phyloP scores from a whole-genome alignment of 2,113 vertebrate genomes.

The Chamaetylas fuelleborni region DNA sequence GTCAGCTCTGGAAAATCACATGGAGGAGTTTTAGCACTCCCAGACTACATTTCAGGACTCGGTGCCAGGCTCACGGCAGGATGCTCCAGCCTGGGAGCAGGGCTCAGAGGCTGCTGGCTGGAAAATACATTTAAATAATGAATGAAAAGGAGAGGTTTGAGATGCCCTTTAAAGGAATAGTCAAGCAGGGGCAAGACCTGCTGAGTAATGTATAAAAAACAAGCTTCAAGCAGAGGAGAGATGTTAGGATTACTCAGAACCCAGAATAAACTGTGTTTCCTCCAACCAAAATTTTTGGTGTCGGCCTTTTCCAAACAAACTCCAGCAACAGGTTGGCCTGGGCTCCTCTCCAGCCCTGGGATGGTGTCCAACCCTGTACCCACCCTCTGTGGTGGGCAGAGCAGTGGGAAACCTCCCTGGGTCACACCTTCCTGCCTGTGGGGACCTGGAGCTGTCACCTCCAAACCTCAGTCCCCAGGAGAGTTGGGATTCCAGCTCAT shows the following conservation, averaged over 20 bases:
- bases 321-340: slow-evolving; percentile 17
- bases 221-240: slow-evolving; percentile 48
- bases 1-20: not conserved
- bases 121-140: slow-evolving; percentile 6
- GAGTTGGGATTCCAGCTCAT: not conserved
- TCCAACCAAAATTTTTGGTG: slow-evolving; percentile 33
- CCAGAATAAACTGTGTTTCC: slow-evolving; percentile 53
- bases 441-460: not conserved
- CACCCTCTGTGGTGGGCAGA: not conserved
- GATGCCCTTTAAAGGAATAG: slow-evolving; percentile 70
- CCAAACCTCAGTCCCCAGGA: not conserved
- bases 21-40: not conserved
- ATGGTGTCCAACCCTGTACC: not conserved
- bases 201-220: slow-evolving; percentile 63
- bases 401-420: not conserved
- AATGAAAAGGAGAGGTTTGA: slow-evolving; percentile 28
- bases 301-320: slow-evolving; percentile 50
- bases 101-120: not conserved
- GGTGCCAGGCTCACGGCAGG: not conserved
- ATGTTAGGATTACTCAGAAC: slow-evolving; percentile 65
- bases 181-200: slow-evolving; percentile 50
- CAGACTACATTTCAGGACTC: not conserved
- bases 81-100: not conserved
- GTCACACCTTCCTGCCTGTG: not conserved
- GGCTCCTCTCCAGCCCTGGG: not conserved